Evolutionary conservation across 2,113 vertebrate genomes (phyloP), one percentile per base, ranked within the genome.

Genomic region (Eublepharis macularius): DNA sequence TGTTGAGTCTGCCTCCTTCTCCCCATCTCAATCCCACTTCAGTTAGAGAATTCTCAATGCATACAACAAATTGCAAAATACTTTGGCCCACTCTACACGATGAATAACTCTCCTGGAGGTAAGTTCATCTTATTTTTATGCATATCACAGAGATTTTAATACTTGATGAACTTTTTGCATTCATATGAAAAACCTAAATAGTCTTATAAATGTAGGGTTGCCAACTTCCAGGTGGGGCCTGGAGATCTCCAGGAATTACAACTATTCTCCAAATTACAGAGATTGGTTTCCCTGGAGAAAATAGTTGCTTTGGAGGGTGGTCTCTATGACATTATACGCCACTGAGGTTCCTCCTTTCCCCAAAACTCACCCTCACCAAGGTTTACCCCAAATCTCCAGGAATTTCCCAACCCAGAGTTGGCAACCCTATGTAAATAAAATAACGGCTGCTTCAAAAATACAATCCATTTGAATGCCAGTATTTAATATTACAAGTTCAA

Each of bases 401-500:
- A n/a, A n/a, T n/a, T n/a, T n/a, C n/a, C n/a, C n/a, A n/a, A n/a
- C n/a, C n/a, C n/a, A n/a, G n/a, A n/a, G n/a, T n/a, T n/a, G n/a
- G n/a, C n/a, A n/a, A n/a, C n/a, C n/a, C n/a, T n/a, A n/a, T n/a
- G n/a, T n/a, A n/a, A n/a, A n/a, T n/a, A n/a, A n/a, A 80, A 57
- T 82, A 88, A 49, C 45, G 80, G 83, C 76, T 73, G 87, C 75
- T 91, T 86, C 79, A 76, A 87, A 87, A 91, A 87, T 1, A 5
- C 85, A 88, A 93, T 93, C 41, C 86, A 17, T 60, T 86, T 79
- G 49, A 90, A 80, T 54, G 60, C 82, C 4, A 0, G 80, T 86
- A 82, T 80, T 86, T 84, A 89, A 82, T 85, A 51, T 87, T 95
- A 90, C 60, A 82, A 87, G 29, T 82, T 87, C 19, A 80, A 68